These are phyloP conservation scores for Drosophila rellima DNA, from an alignment of 2,888 invertebrate genomes.

Conservation along the genomic window DNA sequence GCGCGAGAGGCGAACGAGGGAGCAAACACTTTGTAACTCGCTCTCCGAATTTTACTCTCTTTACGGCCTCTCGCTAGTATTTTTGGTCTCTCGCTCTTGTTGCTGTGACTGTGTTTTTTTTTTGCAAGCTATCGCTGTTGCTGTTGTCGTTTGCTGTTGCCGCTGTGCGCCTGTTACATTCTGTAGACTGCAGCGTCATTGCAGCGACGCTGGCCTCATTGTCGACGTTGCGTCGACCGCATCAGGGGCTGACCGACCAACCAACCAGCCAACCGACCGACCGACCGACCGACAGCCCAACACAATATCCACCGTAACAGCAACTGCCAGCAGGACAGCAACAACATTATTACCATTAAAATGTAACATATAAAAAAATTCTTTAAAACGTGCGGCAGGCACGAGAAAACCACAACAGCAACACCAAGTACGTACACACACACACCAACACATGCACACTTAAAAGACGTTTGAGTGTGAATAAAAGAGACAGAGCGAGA, in stretches of 20 bases:
- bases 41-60: conserved; percentile 12
- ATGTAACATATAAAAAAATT: conserved; percentile 48
- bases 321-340: conserved; percentile 20
- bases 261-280: not conserved
- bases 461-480: conserved; percentile 24
- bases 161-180: conserved; percentile 80
- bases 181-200: conserved; percentile 84
- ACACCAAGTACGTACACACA: conserved; percentile 31
- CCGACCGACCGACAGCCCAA: conserved; percentile 15
- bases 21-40: not conserved
- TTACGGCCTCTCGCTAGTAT: conserved; percentile 5
- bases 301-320: conserved; percentile 34
- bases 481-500: conserved; percentile 12
- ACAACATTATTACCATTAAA: conserved; percentile 58
- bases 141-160: conserved; percentile 19
- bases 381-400: conserved; percentile 63
- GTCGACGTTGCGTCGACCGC: conserved; percentile 14
- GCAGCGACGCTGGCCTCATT: conserved; percentile 66
- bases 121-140: conserved; percentile 24
- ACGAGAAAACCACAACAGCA: conserved; percentile 57
- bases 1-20: conserved; percentile 50
- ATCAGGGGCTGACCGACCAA: conserved; percentile 2
- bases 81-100: conserved; percentile 18
- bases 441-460: conserved; percentile 18
- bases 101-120: conserved; percentile 16